Percentiles rank a stretch among this genome's conserved stretches.
These are phyloP conservation scores for Caenorhabditis zanzibari DNA, from an alignment of 2,888 invertebrate genomes.

Conservation along the genomic window DNA sequence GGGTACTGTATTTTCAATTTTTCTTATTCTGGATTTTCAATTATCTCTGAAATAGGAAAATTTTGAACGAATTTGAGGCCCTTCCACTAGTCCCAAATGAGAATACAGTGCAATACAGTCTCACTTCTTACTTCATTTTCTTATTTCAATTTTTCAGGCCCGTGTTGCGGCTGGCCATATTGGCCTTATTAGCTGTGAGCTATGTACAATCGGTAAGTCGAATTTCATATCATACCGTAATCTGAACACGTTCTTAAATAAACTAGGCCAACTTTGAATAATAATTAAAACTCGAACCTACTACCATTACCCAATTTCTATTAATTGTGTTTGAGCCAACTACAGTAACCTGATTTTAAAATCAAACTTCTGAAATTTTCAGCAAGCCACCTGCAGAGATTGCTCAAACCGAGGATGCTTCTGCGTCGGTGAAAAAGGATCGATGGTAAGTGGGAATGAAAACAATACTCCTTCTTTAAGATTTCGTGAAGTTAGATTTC, in stretches of 20 bases:
- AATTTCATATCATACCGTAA: background rate
- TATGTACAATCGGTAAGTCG: constrained; percentile 71
- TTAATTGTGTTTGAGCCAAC: no score
- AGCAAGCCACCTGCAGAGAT: constrained; percentile 83
- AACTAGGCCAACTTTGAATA: no score
- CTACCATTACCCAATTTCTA: no score
- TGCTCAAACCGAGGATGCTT: constrained; percentile 83
- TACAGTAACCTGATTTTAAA: background rate
- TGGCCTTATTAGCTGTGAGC: constrained; percentile 66
- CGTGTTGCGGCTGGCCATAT: constrained; percentile 67
- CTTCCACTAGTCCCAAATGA: background rate
- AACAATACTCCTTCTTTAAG: no score
- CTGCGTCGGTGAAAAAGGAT: constrained; percentile 84
- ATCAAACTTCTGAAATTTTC: constrained; percentile 62
- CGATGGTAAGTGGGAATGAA: constrained; percentile 81
- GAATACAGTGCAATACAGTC: constrained; percentile 7
- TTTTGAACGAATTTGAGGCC: no score
- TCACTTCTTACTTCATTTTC: background rate
- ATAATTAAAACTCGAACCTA: no score
- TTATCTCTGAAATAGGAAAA: no score
- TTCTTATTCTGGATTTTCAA: background rate
- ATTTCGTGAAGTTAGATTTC: no score
- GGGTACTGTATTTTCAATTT: constrained; percentile 44
- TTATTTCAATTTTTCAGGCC: constrained; percentile 59
- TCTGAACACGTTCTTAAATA: no score